Evolutionary conservation across 2,113 vertebrate species (phyloP).

Genomic region (Myrmophylax atrothorax): DNA sequence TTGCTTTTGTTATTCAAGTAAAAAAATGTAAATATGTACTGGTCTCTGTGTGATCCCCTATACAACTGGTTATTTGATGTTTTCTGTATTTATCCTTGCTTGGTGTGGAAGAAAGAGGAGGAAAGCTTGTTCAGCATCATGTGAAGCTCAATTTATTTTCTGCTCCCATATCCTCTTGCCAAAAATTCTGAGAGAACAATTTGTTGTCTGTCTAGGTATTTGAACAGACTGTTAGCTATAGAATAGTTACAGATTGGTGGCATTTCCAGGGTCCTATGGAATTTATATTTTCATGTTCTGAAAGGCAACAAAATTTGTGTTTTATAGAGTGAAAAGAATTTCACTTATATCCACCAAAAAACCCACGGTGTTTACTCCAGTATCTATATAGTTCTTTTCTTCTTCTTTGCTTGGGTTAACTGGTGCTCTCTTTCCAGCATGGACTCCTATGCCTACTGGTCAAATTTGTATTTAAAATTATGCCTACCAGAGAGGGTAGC

Average conservation of each 20-base stretch:
- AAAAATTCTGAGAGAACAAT: not conserved
- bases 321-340: not conserved
- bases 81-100: not conserved
- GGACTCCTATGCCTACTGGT: not conserved
- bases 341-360: not conserved
- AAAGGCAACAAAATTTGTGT: not conserved
- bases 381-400: not conserved
- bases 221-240: not conserved
- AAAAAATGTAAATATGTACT: not conserved
- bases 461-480: not conserved
- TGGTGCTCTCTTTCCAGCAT: not conserved
- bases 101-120: not conserved
- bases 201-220: not conserved
- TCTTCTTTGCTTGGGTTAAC: not conserved
- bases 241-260: not conserved
- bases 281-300: not conserved
- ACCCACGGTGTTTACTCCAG: accelerated
- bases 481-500: not conserved
- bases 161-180: not conserved
- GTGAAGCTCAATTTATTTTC: not conserved
- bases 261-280: not conserved
- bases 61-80: not conserved
- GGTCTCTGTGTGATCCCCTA: not conserved
- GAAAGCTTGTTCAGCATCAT: not conserved
- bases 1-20: not conserved